Conservation (phyloP, 2,113 vertebrate species). For the Numenius arquata region DNA sequence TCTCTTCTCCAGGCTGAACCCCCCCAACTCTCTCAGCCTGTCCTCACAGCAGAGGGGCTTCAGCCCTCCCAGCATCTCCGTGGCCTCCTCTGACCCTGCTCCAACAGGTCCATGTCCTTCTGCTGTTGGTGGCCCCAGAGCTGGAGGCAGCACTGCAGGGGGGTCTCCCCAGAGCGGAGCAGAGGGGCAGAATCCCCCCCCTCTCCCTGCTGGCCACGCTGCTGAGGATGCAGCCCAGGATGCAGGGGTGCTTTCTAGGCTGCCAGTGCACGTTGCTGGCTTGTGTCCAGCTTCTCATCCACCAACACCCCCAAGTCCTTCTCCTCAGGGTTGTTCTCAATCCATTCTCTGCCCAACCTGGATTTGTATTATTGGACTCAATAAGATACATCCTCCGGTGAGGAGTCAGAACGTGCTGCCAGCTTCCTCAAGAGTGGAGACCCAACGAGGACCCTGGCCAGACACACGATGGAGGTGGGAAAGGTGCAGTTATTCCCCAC, state of each 20-base stretch:
- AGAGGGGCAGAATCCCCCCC: not conserved
- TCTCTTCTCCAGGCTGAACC: too few species aligned
- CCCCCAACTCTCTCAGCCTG: too few species aligned
- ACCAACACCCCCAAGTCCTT: not conserved
- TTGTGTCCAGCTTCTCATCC: not conserved
- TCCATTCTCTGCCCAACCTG: not conserved
- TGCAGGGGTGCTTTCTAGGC: too few species aligned
- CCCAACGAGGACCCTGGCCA: not conserved
- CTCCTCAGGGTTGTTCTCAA: not conserved
- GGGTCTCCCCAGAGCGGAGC: too few species aligned
- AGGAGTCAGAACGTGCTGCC: not conserved
- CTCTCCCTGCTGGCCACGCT: not conserved
- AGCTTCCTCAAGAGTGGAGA: not conserved
- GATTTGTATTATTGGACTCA: not conserved
- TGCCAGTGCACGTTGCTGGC: too few species aligned
- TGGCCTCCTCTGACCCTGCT: too few species aligned
- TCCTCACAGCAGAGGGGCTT: too few species aligned
- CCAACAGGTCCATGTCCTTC: not conserved
- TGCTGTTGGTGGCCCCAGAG: not conserved
- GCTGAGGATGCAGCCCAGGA: too few species aligned
- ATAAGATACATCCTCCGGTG: not conserved
- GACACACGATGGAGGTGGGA: not conserved
- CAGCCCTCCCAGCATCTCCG: too few species aligned
- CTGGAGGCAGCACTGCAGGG: not conserved
- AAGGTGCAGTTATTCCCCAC: not conserved